A percentile compares a stretch with the other conserved stretches of the same genome.
phyloP scores from a whole-genome alignment of 37 sponge, comb jelly and placozoan species.

The Chondrilla cf. caribensis region DNA sequence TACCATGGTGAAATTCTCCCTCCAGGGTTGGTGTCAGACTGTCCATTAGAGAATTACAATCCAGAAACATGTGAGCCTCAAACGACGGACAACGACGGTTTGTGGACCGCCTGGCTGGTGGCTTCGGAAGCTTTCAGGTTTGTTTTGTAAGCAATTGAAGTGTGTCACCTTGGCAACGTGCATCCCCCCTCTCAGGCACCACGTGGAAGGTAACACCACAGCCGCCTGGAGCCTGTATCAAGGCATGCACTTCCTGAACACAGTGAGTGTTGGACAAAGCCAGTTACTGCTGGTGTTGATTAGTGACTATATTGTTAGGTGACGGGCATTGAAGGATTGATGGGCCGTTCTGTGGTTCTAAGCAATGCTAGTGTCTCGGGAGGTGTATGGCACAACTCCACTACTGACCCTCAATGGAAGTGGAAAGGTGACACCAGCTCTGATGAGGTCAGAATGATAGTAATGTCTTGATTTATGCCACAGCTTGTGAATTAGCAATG shows the following conservation, averaged over 20 bases:
- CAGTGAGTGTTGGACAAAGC: conserved; percentile 26
- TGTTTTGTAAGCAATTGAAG: no score
- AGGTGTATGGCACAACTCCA: conserved; percentile 59
- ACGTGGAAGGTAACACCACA: conserved; percentile 36
- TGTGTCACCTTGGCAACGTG: no score
- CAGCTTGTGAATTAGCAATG: neutral
- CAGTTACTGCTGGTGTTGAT: neutral
- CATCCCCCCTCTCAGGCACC: conserved; percentile 34
- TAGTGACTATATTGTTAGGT: conserved; percentile 32
- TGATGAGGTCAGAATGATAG: conserved; percentile 50
- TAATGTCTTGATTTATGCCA: neutral
- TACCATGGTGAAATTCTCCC: neutral
- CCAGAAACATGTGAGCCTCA: conserved; percentile 56
- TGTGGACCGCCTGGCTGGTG: conserved; percentile 77
- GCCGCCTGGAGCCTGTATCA: conserved; percentile 66
- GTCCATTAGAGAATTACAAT: conserved; percentile 48
- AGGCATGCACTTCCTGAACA: conserved; percentile 69
- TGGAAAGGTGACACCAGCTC: conserved; percentile 89
- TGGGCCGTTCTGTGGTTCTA: conserved; percentile 63
- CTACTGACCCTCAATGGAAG: conserved; percentile 48
- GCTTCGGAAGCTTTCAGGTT: conserved; percentile 69
- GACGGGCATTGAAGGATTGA: conserved; percentile 65
- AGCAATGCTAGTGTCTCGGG: conserved; percentile 25
- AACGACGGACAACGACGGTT: conserved; percentile 79
- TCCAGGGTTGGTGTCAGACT: conserved; percentile 70